Percentiles rank a stretch among this genome's conserved stretches.
Conservation (phyloP, 37 sponge, comb jelly and placozoan genomes). For the Geodia barretti region DNA sequence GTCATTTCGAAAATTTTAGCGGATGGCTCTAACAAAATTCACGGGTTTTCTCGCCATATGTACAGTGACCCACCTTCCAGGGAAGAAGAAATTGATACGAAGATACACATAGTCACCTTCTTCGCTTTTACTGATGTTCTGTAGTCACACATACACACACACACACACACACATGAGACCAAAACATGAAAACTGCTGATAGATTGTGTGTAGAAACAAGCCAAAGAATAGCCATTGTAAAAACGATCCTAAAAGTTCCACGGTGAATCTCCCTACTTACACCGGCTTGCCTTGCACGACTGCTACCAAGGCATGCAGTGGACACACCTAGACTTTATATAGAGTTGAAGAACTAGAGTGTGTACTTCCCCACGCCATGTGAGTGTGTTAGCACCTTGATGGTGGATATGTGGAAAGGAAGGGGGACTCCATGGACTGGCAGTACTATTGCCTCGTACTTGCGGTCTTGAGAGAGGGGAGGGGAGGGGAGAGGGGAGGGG, state of each 20-base stretch:
- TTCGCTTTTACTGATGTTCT: slow-evolving; percentile 97
- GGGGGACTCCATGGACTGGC: slow-evolving; percentile 86
- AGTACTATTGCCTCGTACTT: slow-evolving; percentile 91
- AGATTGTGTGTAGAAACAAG: too few relatives aligned
- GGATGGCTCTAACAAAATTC: background rate
- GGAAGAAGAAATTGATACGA: slow-evolving; percentile 92
- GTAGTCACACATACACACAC: too few relatives aligned
- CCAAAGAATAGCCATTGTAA: too few relatives aligned
- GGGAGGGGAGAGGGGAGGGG: background rate
- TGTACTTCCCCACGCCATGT: too few relatives aligned
- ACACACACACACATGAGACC: too few relatives aligned
- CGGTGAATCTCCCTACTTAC: too few relatives aligned
- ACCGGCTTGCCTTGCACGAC: too few relatives aligned
- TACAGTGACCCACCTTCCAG: slow-evolving; percentile 65
- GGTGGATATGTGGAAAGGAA: slow-evolving; percentile 94
- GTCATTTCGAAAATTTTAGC: background rate
- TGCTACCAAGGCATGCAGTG: too few relatives aligned
- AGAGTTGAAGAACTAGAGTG: too few relatives aligned
- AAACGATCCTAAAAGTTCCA: too few relatives aligned
- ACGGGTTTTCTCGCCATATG: background rate
- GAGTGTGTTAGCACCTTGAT: slow-evolving; percentile 74
- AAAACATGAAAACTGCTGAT: too few relatives aligned
- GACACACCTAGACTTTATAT: too few relatives aligned
- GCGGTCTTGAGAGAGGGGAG: slow-evolving; percentile 27
- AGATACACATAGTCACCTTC: slow-evolving; percentile 95